A percentile compares a stretch with the other conserved stretches of the same genome.
Evolutionary conservation across 2,888 invertebrate species (phyloP).

Genomic region (Calliphora vomitoria): DNA sequence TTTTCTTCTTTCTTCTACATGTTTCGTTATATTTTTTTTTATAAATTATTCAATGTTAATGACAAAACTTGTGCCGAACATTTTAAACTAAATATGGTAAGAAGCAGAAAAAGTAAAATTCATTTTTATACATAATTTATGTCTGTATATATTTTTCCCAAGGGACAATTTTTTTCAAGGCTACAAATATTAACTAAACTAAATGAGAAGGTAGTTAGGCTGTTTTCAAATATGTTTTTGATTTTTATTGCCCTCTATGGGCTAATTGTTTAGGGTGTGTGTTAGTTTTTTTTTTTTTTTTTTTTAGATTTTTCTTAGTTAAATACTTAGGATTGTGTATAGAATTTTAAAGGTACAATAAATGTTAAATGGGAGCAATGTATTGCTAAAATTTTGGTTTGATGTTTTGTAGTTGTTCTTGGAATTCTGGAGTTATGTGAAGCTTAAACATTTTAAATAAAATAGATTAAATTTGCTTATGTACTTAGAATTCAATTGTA

Average conservation of each 20-base stretch:
- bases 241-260: neutral
- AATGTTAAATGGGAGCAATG: neutral
- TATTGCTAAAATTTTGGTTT: neutral
- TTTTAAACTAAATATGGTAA: neutral
- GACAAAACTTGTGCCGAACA: neutral
- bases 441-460: no score
- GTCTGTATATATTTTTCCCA: neutral
- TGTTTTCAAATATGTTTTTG: neutral
- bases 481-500: no score
- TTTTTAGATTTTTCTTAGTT: neutral
- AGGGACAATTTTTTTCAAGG: neutral
- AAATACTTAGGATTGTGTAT: neutral
- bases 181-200: neutral
- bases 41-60: slow-evolving; percentile 4
- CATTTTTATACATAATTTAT: neutral
- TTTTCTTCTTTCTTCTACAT: neutral
- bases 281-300: neutral
- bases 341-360: neutral
- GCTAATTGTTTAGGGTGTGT: neutral
- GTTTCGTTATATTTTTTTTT: neutral
- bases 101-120: neutral
- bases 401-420: neutral
- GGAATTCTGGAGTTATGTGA: neutral
- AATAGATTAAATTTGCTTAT: no score
- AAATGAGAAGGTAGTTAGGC: neutral